A percentile compares a stretch with the other conserved stretches of the same genome.
phyloP scores from a whole-genome alignment of 2,888 invertebrate genomes.

The Melipona bicolor region DNA sequence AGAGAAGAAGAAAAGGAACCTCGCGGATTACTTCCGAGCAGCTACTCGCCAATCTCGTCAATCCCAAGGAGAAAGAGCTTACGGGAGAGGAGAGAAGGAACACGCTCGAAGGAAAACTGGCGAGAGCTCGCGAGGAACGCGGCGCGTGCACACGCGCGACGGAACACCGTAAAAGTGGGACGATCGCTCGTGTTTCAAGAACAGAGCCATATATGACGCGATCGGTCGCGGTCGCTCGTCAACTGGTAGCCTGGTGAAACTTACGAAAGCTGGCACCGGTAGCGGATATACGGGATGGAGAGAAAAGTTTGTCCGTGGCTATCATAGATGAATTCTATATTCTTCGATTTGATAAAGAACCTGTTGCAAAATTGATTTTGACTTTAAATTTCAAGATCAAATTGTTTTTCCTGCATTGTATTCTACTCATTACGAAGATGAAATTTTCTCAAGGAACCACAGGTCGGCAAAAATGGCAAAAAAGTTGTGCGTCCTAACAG shows the following conservation, averaged over 20 bases:
- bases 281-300: no score
- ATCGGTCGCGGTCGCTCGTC: conserved; percentile 21
- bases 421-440: no score
- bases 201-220: conserved; percentile 67
- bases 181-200: conserved; percentile 65
- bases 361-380: no score
- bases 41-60: not conserved
- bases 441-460: no score
- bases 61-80: not conserved
- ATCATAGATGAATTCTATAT: no score
- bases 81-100: conserved; percentile 10
- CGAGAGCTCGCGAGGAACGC: conserved; percentile 16
- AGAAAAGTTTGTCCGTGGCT: no score
- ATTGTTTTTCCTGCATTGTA: no score
- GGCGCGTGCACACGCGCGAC: conserved; percentile 14
- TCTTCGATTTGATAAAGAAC: no score
- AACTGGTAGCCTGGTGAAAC: conserved; percentile 60
- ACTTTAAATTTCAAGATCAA: no score
- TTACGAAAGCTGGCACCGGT: conserved; percentile 43
- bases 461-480: no score
- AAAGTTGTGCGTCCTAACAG: no score
- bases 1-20: not conserved
- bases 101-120: conserved; percentile 15
- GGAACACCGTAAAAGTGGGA: conserved; percentile 65
- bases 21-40: conserved; percentile 12